A percentile compares a stretch with the other conserved stretches of the same genome.
These are phyloP conservation scores for Smutsia gigantea DNA, from an alignment of 2,797 vertebrate genomes.

Conservation along the genomic window DNA sequence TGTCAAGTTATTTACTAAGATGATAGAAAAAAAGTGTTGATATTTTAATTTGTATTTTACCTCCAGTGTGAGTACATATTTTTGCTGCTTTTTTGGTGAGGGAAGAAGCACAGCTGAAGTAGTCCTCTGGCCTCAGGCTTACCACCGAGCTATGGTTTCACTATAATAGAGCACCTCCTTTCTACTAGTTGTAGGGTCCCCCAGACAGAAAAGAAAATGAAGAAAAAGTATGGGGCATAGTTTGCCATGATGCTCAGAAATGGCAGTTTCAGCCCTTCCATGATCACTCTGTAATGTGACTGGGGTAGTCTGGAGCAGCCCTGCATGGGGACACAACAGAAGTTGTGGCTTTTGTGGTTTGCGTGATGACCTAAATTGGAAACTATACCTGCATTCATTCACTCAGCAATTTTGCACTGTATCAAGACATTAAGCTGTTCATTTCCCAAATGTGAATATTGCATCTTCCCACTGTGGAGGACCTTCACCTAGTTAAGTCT, in stretches of 20 bases:
- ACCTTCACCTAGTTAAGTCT: background rate
- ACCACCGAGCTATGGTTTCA: background rate
- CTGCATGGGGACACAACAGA: no score
- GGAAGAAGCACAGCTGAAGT: background rate
- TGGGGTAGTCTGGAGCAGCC: background rate
- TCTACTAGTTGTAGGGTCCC: no score
- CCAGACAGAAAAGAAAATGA: background rate
- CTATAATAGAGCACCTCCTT: background rate
- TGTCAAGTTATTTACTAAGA: background rate
- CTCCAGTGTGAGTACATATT: background rate
- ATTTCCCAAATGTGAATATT: background rate
- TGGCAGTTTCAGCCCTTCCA: background rate
- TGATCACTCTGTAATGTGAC: background rate
- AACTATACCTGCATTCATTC: background rate
- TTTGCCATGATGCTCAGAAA: background rate
- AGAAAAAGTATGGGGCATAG: background rate
- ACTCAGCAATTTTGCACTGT: background rate
- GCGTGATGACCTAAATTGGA: background rate
- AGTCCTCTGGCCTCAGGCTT: background rate
- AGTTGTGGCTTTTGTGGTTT: background rate
- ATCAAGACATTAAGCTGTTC: background rate
- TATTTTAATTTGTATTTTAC: background rate
- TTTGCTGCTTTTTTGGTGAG: background rate
- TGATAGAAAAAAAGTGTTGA: background rate
- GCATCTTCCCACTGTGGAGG: background rate